Conservation (phyloP, 2,113 vertebrate species). For the Oreotrochilus melanogaster region DNA sequence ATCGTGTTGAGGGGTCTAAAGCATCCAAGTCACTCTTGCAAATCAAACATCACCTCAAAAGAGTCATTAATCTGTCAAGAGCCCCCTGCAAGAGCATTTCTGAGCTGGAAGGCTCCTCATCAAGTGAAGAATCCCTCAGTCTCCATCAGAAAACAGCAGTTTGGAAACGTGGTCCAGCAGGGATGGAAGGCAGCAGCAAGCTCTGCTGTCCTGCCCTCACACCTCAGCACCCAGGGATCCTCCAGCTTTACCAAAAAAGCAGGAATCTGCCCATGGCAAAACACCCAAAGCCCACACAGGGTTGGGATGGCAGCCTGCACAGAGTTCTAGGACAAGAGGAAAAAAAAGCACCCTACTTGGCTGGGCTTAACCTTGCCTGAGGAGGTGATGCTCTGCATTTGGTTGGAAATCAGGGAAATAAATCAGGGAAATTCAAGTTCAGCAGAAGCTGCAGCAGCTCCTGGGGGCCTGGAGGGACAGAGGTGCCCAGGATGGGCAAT, state of each 20-base stretch:
- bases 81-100: not conserved
- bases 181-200: not conserved
- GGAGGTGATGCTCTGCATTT: not conserved
- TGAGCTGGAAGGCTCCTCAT: not conserved
- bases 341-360: not conserved
- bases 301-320: not conserved
- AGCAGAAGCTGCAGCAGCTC: not conserved
- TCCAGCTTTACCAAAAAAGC: not conserved
- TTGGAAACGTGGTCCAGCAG: not conserved
- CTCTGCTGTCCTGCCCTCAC: not conserved
- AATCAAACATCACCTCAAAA: not conserved
- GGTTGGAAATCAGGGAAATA: not conserved
- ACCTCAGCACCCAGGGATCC: not conserved
- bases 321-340: not conserved
- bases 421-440: not conserved
- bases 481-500: too few species aligned
- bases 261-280: not conserved
- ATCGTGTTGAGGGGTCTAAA: not conserved
- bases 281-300: too few species aligned
- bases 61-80: not conserved
- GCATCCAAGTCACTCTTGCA: not conserved
- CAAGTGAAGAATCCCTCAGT: not conserved
- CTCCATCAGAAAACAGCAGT: not conserved
- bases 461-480: not conserved
- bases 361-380: not conserved